Evolutionary conservation across 2,113 vertebrate genomes (phyloP).

Genomic region (Odontesthes bonariensis): DNA sequence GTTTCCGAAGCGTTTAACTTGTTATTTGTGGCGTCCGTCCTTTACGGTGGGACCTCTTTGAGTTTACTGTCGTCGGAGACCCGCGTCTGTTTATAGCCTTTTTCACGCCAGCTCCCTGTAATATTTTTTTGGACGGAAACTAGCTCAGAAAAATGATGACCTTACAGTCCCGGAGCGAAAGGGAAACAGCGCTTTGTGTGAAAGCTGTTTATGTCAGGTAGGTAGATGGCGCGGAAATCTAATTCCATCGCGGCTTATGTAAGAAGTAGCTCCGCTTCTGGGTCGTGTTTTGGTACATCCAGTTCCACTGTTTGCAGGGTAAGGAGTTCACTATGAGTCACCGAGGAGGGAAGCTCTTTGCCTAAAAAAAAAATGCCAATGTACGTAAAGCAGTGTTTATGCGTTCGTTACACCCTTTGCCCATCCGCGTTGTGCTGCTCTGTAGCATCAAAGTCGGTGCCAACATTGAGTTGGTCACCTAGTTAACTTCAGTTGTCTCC

Average conservation of each 20-base stretch:
- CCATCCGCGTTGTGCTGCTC: neutral
- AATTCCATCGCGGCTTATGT: slow-evolving; percentile 56
- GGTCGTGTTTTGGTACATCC: slow-evolving; percentile 76
- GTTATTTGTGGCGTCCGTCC: neutral
- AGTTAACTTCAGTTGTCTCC: neutral
- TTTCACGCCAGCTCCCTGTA: neutral
- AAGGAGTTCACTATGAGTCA: slow-evolving; percentile 74
- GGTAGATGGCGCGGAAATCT: slow-evolving; percentile 44
- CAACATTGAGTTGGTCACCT: neutral
- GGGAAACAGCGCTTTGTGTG: slow-evolving; percentile 20
- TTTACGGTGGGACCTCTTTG: neutral
- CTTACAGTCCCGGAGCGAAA: neutral
- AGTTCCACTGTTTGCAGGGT: slow-evolving; percentile 56
- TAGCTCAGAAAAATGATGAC: slow-evolving; percentile 11
- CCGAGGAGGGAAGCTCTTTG: slow-evolving; percentile 27
- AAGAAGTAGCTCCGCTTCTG: slow-evolving; percentile 62
- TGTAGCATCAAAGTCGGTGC: neutral
- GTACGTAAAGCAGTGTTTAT: neutral
- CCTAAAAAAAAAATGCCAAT: slow-evolving; percentile 41
- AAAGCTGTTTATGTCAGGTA: slow-evolving; percentile 14
- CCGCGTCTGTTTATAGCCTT: neutral
- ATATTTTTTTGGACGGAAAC: slow-evolving; percentile 40
- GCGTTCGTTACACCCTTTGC: slow-evolving; percentile 14
- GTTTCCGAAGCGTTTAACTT: slow-evolving; percentile 55
- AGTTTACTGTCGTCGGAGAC: neutral